Base-by-base conservation (phyloP, 2,797 vertebrate genomes). In the Bufotes viridis region DNA sequence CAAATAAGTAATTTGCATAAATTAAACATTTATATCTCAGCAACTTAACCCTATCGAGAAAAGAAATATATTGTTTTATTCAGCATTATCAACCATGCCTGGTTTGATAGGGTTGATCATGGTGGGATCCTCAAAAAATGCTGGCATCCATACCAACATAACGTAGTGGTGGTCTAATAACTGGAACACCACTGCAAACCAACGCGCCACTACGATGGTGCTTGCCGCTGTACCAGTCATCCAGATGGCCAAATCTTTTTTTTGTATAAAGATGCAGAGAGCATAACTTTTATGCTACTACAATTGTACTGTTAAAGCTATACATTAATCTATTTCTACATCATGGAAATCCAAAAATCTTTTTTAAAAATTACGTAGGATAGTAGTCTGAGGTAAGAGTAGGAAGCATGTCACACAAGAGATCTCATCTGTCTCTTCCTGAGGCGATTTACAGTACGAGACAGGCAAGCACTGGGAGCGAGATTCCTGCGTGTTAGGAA, bases 391-490 rank as follows among this genome's bases (percentile, higher is more conserved):
- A 18, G 17, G 58, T 24, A 15, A 67, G 55, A 61, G 70, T 29
- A 17, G 20, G 3, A 70, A 82, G 86, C 42, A 49, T 72, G 53
- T 78, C 53, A 82, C 58, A 67, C 12, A 81, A 86, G 72, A 22
- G 49, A 17, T 26, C 87, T 85, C 87, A 67, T 89, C 58, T 86
- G 74, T 74, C 80, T 49, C 9, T 86, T 82, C 88, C 84, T 60
- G 78, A 60, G 72, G 80, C 72, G n/a, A 86, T 89, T 70, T 89
- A 63, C 85, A 72, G 22, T n/a, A 82, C 88, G 70, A 69, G 88
- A 70, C 72, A 60, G 29, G 55, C 34, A 24, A 42, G 34, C 34
- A 57, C 5, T 9, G 34, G 61, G 74, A 61, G 65, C 26, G n/a
- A 81, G 20, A 72, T 72, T 55, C 34, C 58, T 14, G 12, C 15